A percentile compares a stretch with the other conserved stretches of the same genome.
These are phyloP conservation scores for Meandrusa payeni DNA, from an alignment of 2,888 invertebrate species.

Conservation along the genomic window DNA sequence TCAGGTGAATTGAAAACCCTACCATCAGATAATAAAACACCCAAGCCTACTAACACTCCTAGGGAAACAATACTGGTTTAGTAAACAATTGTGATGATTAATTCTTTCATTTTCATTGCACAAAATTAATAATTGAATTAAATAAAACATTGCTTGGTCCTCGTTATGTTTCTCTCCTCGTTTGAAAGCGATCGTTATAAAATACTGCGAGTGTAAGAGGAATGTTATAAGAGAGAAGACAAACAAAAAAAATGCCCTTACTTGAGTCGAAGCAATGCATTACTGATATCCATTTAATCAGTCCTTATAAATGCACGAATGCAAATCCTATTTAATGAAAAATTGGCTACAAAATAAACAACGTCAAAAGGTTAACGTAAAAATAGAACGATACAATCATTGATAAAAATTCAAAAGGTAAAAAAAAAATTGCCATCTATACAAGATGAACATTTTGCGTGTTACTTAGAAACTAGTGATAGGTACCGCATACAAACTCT, in stretches of 20 bases:
- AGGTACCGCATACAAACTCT: constrained; percentile 39
- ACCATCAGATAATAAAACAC: too few species aligned
- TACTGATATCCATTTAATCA: constrained; percentile 29
- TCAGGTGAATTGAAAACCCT: too few species aligned
- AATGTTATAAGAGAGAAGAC: constrained; percentile 51
- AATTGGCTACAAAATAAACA: constrained; percentile 52
- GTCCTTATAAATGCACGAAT: constrained; percentile 64
- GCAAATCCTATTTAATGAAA: constrained; percentile 43
- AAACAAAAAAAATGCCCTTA: constrained; percentile 38
- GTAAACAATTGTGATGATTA: constrained; percentile 12
- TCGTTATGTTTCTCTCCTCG: constrained; percentile 24
- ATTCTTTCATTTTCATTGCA: neutral
- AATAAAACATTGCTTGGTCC: constrained; percentile 35
- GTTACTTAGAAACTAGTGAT: constrained; percentile 29
- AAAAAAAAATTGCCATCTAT: constrained; percentile 37
- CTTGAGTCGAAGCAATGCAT: constrained; percentile 26
- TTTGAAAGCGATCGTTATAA: constrained; percentile 23
- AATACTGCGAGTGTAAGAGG: constrained; percentile 41
- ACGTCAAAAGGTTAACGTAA: constrained; percentile 50
- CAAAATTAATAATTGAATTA: constrained; percentile 12
- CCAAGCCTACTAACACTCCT: too few species aligned
- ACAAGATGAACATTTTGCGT: constrained; percentile 31
- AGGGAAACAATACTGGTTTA: constrained; percentile 19
- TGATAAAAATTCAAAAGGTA: constrained; percentile 43
- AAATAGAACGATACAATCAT: constrained; percentile 40